Conservation (phyloP, 1,140 invertebrate species). For the Galendromus occidentalis region DNA sequence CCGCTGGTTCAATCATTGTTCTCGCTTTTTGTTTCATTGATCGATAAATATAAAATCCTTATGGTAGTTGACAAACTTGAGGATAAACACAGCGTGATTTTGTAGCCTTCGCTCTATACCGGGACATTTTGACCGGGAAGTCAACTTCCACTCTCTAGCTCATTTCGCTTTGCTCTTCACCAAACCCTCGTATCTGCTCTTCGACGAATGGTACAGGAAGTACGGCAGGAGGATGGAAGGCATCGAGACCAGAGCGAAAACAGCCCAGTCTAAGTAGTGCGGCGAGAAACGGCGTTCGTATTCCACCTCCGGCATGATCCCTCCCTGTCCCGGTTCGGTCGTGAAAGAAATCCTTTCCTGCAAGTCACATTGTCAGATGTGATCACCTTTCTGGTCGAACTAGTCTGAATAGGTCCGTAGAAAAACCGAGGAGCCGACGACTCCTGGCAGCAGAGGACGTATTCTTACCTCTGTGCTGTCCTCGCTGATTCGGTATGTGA, state of each 20-base stretch:
- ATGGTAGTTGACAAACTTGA: too few species aligned
- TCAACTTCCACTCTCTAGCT: too few species aligned
- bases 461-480: constrained; percentile 26
- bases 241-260: constrained; percentile 86
- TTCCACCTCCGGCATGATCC: constrained; percentile 81
- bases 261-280: constrained; percentile 81
- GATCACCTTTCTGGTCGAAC: too few species aligned
- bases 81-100: too few species aligned
- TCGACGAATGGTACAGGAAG: constrained; percentile 78
- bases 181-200: constrained; percentile 75
- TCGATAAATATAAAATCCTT: too few species aligned
- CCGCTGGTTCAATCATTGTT: too few species aligned
- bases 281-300: constrained; percentile 96
- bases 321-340: constrained; percentile 87
- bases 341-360: constrained; percentile 38
- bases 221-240: constrained; percentile 86
- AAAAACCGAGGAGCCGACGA: too few species aligned
- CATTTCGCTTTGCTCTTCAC: constrained; percentile 39
- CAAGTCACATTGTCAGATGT: constrained; percentile 39
- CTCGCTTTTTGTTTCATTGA: too few species aligned
- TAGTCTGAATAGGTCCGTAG: too few species aligned
- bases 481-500: constrained; percentile 61
- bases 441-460: constrained; percentile 12
- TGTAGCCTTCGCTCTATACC: too few species aligned
- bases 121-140: too few species aligned